Evolutionary conservation across 2,113 vertebrate species (phyloP).

Genomic region (Manacus vitellinus): DNA sequence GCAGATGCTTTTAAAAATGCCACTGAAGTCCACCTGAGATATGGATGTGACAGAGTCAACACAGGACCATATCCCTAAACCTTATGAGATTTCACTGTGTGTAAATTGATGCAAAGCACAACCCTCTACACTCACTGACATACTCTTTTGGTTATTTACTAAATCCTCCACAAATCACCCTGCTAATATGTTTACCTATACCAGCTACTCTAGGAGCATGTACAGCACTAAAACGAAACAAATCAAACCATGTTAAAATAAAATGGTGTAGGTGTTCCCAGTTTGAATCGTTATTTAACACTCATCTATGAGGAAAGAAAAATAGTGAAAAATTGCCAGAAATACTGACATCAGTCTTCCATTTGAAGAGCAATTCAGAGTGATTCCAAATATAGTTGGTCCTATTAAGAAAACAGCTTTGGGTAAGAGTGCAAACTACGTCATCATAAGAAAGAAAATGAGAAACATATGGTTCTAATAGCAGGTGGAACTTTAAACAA

Average conservation of each 20-base stretch:
- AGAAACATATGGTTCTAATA: slow-evolving; percentile 33
- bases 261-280: background rate
- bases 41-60: background rate
- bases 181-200: background rate
- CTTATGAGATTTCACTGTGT: background rate
- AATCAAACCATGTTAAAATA: background rate
- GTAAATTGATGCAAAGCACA: background rate
- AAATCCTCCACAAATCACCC: background rate
- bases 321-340: slow-evolving; percentile 17
- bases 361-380: slow-evolving; percentile 37
- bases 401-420: slow-evolving; percentile 32
- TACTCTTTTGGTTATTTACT: background rate
- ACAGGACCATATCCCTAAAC: background rate
- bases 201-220: background rate
- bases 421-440: slow-evolving; percentile 20
- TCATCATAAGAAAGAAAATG: slow-evolving; percentile 31
- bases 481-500: slow-evolving; percentile 3
- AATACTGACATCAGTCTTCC: slow-evolving; percentile 37
- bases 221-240: background rate
- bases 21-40: background rate
- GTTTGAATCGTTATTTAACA: background rate
- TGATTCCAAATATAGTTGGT: slow-evolving; percentile 50
- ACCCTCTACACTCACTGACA: background rate
- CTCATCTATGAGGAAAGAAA: background rate
- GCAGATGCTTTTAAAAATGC: background rate